Base-by-base conservation (phyloP, 2,113 vertebrate genomes). In the Melanostigma gelatinosum region DNA sequence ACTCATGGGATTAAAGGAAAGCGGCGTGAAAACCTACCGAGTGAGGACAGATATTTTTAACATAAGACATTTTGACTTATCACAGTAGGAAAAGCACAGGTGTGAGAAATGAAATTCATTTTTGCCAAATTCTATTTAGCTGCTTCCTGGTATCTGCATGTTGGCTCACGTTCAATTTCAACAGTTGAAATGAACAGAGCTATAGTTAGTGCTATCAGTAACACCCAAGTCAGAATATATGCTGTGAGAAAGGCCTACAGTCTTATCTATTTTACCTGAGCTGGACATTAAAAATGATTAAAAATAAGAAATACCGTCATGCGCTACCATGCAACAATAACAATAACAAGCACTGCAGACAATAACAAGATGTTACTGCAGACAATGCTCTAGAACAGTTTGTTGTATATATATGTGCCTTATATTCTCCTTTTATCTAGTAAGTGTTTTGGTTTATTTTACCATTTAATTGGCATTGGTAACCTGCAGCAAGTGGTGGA, bases 401-500 rank as follows among this genome's bases (percentile, higher is more conserved):
- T 6, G 24, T 57, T 57, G 54, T n/a, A 50, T 22, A 18, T 2
- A 50, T 3, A n/a, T 52, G 20, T 20, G 20, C 38, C 8, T 48
- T 6, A 54, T 46, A 38, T 48, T 55, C 42, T 29, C 22, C 64
- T 40, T 75, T 34, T 34, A 8, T 58, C 4, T 2, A 54, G 32
- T 18, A 8, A 27, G 34, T 65, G 34, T 60, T 68, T 2, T 22
- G 27, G 1, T 48, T 13, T 4, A 65, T 58, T 32, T 6, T 34
- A 4, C 81, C 27, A 34, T 65, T 46, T 81, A 63, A 80, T 57
- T 55, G 22, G n/a, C n/a, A 44, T 55, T 40, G 54, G 29, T 9
- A 22, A 46, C 24, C 1, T 66, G 64, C 27, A 61, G 67, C 75
- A 65, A 50, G 57, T 32, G 29, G 66, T 1, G 3, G 54, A 77